Base-by-base conservation (phyloP, 2,888 invertebrate species). In the Capitulum mitella region DNA sequence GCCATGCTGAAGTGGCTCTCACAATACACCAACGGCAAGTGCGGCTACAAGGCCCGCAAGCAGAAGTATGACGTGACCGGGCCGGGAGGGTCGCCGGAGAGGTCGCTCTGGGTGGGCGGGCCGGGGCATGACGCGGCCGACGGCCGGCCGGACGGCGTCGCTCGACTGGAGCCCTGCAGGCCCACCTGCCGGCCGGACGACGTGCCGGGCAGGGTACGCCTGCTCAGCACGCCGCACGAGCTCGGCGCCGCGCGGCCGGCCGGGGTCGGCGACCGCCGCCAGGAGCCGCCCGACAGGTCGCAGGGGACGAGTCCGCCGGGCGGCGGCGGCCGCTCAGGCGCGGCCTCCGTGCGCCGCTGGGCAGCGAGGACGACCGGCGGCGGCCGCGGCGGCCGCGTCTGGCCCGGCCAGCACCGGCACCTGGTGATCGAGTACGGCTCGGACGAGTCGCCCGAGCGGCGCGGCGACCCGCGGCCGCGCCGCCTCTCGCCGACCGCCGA, bases 1-100 rank as follows among this genome's bases (percentile, higher is more conserved):
- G 26, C 37, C 5, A 70, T 70, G 70, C 40, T 70, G 19, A 70
- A 70, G 70, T 70, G 70, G 70, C 70, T 70, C 34, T 37, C 70
- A 1, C 70, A 70, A 22, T 70, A 70, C 40, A 22, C 70, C 40
- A 70, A 58, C n/a, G 58, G 58, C 58, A 58, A 58, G 58, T 26
- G 37, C 70, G 70, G 70, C 29, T 70, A 70, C 37, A 70, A 40
- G 40, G 10, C 70, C 2, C 70, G 70, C 22, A 70, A 40, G 26
- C 70, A 70, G 26, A 70, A 40, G 70, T 70, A 70, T 8, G 70
- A 70, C 3, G 40, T 70, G 8, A 37, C 22, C 10, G 40, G 26
- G 26, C 6, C 22, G 10, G 26, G 10, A 1, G 22, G 26, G 40
- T 70, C 70, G 3, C 40, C 70, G 37, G 70, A 70, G 10, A 29